Conservation (phyloP, 1,140 invertebrate species). For the Rhagoletis pomonella region DNA sequence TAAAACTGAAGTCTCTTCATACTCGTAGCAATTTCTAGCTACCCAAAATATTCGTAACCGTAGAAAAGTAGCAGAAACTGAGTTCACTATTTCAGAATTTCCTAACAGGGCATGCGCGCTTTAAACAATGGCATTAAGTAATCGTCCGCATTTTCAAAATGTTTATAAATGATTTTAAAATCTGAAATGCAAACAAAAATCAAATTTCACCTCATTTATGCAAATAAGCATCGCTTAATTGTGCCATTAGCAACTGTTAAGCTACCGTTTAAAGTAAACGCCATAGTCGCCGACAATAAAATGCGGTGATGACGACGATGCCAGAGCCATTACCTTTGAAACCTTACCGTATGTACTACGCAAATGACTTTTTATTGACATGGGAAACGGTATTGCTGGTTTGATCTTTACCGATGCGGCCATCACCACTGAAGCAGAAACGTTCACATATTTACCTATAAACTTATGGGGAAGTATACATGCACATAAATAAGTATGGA, state of each 20-base stretch:
- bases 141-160: conserved; percentile 28
- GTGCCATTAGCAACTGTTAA: conserved; percentile 56
- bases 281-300: neutral
- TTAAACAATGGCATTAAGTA: neutral
- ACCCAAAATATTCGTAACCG: too few species aligned
- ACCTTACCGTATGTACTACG: neutral
- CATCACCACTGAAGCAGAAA: neutral
- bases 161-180: conserved; percentile 55
- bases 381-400: conserved; percentile 41
- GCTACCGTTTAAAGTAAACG: conserved; percentile 55
- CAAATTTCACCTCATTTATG: conserved; percentile 49
- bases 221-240: conserved; percentile 55
- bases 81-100: too few species aligned
- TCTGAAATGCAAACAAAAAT: conserved; percentile 47
- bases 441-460: too few species aligned
- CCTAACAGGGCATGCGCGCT: too few species aligned
- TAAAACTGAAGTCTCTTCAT: too few species aligned
- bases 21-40: too few species aligned
- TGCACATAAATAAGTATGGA: too few species aligned
- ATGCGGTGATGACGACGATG: neutral
- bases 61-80: too few species aligned
- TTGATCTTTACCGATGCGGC: conserved; percentile 34
- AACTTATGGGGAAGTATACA: too few species aligned
- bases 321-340: conserved; percentile 19
- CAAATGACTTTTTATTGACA: conserved; percentile 49